These are phyloP conservation scores for Coenonympha glycerion DNA, from an alignment of 2,888 invertebrate species.

Conservation along the genomic window DNA sequence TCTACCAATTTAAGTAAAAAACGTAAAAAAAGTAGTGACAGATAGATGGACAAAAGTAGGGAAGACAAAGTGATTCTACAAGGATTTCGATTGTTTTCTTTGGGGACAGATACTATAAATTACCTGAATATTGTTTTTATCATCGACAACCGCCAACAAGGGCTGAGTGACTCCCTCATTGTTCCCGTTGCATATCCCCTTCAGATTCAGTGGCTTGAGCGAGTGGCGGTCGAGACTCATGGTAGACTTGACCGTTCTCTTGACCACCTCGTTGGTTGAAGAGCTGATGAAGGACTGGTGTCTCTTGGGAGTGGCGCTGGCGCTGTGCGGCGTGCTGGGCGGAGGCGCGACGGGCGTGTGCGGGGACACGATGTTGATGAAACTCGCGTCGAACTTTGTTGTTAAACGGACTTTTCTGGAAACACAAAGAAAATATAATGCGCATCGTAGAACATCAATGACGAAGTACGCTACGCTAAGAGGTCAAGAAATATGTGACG, in stretches of 20 bases:
- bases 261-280: constrained; percentile 40
- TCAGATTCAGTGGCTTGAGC: constrained; percentile 61
- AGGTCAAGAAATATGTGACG: too few relatives aligned
- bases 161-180: constrained; percentile 51
- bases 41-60: too few relatives aligned
- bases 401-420: constrained; percentile 67
- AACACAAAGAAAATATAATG: too few relatives aligned
- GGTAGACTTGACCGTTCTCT: constrained; percentile 46
- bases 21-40: too few relatives aligned
- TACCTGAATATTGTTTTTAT: constrained; percentile 69
- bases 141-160: constrained; percentile 65
- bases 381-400: constrained; percentile 66
- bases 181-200: constrained; percentile 58
- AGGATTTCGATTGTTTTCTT: too few relatives aligned
- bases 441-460: too few relatives aligned
- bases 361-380: constrained; percentile 48
- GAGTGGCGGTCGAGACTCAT: constrained; percentile 58
- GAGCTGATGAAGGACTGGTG: constrained; percentile 53
- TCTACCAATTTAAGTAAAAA: too few relatives aligned
- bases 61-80: too few relatives aligned
- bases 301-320: constrained; percentile 46
- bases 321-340: constrained; percentile 37
- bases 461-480: background rate
- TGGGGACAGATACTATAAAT: too few relatives aligned
- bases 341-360: constrained; percentile 40